Evolutionary conservation across 1,140 invertebrate species (phyloP), one percentile per base, ranked within the genome.

Genomic region (Tetragonula clypearis): DNA sequence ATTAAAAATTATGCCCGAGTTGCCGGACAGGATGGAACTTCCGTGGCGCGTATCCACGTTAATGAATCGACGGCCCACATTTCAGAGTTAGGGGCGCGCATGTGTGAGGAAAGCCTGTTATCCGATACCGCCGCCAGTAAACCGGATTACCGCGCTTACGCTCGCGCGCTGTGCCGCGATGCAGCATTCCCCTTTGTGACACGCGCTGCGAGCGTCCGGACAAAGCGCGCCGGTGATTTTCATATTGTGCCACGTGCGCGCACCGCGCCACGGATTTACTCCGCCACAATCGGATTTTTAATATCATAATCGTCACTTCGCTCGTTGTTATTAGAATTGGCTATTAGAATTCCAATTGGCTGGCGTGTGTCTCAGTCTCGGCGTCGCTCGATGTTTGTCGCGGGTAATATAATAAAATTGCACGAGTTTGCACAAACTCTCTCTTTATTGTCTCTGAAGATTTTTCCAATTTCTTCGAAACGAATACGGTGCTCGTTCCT

Each of bases 1-100:
- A 90, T 90, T 89, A 90, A 90, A 90, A 90, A 90, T 90, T 89
- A 90, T 88, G 80, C 86, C 55, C 72, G 88, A 88, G 87, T 90
- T 90, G 84, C 86, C 84, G 58, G 30, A 72, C 62, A 65, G 81
- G 77, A 88, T 83, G 77, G 80, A 68, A 82, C 72, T 80, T 80
- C 82, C 85, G 41, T 49, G 81, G 81, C 81, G 26, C 53, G 85
- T 90, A 75, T 88, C 74, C 72, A 35, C 35, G 82, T 71, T 81
- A 90, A 90, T 90, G 86, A 87, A 90, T 90, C 82, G 85, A 83
- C 89, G 88, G 79, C 58, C 88, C 86, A 88, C 88, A 90, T 90
- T 90, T 90, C 77, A 86, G 88, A 73, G 80, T 90, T 83, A 89
- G 60, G 74, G 60, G 58, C 66, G 41, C 23, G 26, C 77, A 62